phyloP scores from a whole-genome alignment of 2,113 vertebrate species.

The Chaenocephalus aceratus region DNA sequence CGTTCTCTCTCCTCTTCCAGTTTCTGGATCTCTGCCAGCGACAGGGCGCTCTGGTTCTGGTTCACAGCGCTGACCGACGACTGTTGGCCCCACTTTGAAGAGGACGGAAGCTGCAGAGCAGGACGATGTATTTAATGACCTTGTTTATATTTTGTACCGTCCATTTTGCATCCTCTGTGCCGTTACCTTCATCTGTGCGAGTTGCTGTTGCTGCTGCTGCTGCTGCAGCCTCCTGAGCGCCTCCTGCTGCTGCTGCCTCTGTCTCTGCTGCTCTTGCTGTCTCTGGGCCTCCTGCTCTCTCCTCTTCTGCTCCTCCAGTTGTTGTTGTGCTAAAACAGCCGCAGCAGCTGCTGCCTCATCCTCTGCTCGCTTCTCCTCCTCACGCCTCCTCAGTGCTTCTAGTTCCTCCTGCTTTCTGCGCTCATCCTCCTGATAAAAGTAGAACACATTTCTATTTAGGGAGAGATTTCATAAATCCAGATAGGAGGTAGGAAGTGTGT shows the following conservation, averaged over 20 bases:
- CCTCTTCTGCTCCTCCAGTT: constrained; percentile 90
- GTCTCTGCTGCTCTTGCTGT: constrained; percentile 86
- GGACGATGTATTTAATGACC: not conserved
- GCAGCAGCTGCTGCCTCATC: constrained; percentile 89
- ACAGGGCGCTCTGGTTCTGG: constrained; percentile 90
- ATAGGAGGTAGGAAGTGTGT: not conserved
- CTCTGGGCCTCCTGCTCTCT: constrained; percentile 89
- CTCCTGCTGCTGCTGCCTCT: constrained; percentile 92
- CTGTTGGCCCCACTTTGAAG: constrained; percentile 99
- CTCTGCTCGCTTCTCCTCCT: constrained; percentile 84
- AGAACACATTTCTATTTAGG: not conserved
- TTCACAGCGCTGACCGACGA: constrained; percentile 85
- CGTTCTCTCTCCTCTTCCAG: constrained; percentile 95
- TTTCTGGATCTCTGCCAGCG: constrained; percentile 97
- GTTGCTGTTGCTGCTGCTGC: constrained; percentile 94
- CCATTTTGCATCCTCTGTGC: not conserved
- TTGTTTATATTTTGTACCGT: not conserved
- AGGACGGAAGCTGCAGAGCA: constrained; percentile 92
- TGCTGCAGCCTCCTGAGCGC: constrained; percentile 93
- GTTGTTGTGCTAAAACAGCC: constrained; percentile 86
- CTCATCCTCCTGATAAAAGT: constrained; percentile 89
- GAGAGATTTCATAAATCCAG: not conserved
- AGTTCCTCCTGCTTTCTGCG: constrained; percentile 92
- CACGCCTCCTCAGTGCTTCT: constrained; percentile 85
- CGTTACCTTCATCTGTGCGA: constrained; percentile 97